Base-by-base conservation (phyloP, 2,797 vertebrate species). In the Ceyx erithaca region DNA sequence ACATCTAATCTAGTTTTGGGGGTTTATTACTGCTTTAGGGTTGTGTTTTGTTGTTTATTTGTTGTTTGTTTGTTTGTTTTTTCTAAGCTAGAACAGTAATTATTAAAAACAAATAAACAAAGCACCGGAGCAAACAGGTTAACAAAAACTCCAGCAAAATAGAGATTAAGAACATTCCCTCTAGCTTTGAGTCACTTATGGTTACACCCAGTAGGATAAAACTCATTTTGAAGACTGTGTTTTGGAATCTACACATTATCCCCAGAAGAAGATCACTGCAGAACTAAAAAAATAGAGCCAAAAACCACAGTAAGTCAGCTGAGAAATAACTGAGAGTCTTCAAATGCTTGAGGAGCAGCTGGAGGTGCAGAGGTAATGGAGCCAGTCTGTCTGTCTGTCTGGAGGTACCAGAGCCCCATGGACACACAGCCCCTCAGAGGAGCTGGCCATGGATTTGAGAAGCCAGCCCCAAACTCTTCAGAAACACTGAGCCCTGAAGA, bases 161-260 rank as follows among this genome's bases (percentile, higher is more conserved):
- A 13, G 52, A 78, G 13, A 52, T 28, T 9, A 62, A 62, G 31
- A 25, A 33, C 9, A 45, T 40, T 45, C 19, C 7, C 55, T 67
- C 35, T 40, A 19, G 11, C 43, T 3, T 37, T 52, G 37, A 61
- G 35, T 31, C 25, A 20, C 16, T 61, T 46, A 67, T 6, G 5
- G 20, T 1, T 33, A 2, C 8, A 67, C 15, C 1, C 26, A 19
- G 21, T 4, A 68, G 12, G 58, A 63, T 23, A 78, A 76, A 70
- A 72, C 14, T 10, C 1, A 26, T 18, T 31, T n/a, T 63, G 25
- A 76, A 7, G 14, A 61, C 0, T 28, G 17, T 1, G 0, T 23
- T 54, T 43, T 55, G 10, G 11, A 89, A 80, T 52, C 19, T n/a
- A 43, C 26, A 4, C 23, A 10, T 19, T 22, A 37, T 3, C 25